Percentiles rank a stretch among this genome's conserved stretches.
Evolutionary conservation across 2,797 vertebrate species (phyloP).

Genomic region (Tapirus indicus): DNA sequence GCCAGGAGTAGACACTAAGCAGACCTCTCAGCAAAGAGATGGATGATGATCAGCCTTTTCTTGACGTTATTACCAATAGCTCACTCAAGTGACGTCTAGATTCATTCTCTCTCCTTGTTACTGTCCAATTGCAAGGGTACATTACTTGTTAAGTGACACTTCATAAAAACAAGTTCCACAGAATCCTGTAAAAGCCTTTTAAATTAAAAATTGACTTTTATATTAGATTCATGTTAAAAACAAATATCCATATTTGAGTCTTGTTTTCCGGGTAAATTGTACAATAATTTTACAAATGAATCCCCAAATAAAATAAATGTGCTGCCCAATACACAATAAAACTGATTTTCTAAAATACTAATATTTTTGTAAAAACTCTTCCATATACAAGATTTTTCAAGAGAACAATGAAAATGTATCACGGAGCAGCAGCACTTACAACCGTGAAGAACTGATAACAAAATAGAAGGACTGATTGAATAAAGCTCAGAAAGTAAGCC

Average conservation of each 20-base stretch:
- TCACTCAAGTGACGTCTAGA: neutral
- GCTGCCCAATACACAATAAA: neutral
- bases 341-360: neutral
- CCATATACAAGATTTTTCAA: neutral
- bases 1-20: neutral
- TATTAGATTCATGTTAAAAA: neutral
- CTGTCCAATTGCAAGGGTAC: neutral
- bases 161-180: neutral
- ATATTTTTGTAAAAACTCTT: neutral
- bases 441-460: neutral
- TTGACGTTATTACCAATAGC: neutral
- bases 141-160: neutral
- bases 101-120: neutral
- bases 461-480: neutral
- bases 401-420: neutral
- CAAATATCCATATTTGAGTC: neutral
- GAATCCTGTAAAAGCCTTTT: neutral
- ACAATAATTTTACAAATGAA: neutral
- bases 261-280: neutral
- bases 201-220: neutral
- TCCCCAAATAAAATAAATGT: neutral
- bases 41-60: neutral
- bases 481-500: neutral
- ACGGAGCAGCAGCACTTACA: neutral
- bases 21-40: slow-evolving; percentile 36